Evolutionary conservation across 2,888 invertebrate species (phyloP).

Genomic region (Parnassius smintheus): DNA sequence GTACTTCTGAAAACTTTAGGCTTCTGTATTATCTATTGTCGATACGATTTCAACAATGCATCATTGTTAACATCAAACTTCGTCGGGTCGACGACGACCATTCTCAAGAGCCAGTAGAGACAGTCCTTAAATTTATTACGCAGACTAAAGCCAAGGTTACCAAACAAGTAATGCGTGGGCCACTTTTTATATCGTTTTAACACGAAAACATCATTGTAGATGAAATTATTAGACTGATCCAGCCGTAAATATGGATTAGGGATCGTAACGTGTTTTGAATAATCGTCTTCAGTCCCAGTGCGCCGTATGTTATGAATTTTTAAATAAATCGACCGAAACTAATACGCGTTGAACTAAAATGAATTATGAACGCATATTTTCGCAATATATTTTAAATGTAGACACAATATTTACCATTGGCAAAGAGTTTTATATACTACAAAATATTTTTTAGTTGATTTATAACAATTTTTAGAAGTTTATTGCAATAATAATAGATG

Average conservation of each 20-base stretch:
- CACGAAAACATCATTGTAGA: constrained; percentile 34
- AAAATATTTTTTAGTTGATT: too few species aligned
- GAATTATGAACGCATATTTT: constrained; percentile 20
- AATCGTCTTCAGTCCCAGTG: constrained; percentile 10
- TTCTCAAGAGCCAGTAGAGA: neutral
- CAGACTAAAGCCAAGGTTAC: constrained; percentile 12
- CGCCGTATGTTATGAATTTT: constrained; percentile 14
- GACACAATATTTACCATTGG: constrained; percentile 10
- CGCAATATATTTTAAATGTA: constrained; percentile 17
- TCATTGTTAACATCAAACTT: too few species aligned
- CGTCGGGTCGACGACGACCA: too few species aligned
- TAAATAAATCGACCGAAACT: constrained; percentile 21
- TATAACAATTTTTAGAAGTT: too few species aligned
- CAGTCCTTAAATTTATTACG: constrained; percentile 13
- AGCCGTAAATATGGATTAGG: constrained; percentile 46
- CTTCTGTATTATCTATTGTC: too few species aligned
- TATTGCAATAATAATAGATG: neutral
- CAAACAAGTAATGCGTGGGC: constrained; percentile 18
- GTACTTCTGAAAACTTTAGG: too few species aligned
- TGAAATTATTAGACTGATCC: constrained; percentile 41
- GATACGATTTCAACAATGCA: too few species aligned
- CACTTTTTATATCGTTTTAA: constrained; percentile 34
- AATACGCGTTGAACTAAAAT: constrained; percentile 19
- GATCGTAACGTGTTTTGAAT: constrained; percentile 20
- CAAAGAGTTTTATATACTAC: neutral